Evolutionary conservation across 1,140 invertebrate genomes (phyloP), one percentile per base, ranked within the genome.

Genomic region (Kradibia gibbosae): DNA sequence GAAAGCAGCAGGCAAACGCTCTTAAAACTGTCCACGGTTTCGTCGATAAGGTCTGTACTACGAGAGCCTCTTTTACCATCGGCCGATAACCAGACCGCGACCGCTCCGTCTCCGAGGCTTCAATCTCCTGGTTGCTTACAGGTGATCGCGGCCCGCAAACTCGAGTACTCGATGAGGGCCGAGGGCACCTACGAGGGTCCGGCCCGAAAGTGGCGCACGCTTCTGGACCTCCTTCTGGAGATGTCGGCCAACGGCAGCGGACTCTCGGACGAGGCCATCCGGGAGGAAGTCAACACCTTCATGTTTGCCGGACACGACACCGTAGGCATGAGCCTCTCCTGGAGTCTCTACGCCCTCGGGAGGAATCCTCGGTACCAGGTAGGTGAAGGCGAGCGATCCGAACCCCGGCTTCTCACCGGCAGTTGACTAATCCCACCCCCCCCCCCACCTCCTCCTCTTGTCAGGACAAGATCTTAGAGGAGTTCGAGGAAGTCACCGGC

Each of bases 301-400:
- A 93, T 94, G 92, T 95, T 94, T 85, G 94, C 94, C 85, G 95
- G 93, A 53, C 93, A 94, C 75, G 93, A 94, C 62, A 93, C 93
- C 0, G 91, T 92, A 0, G 90, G 92, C 0, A 92, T 89, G n/a
- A 92, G 88, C n/a, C 87, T 93, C n/a, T 89, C 90, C 0, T 94
- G 92, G 92, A 86, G 90, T 2, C 84, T 93, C 3, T 93, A 93
- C 73, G 84, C 90, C 0, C 84, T 94, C 0, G 93, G 93, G 17
- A 85, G 87, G 48, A 84, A 93, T 85, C 92, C 91, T 0, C 85
- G 92, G 77, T 90, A 92, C 31, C 93, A 94, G 86, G 86, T 89
- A 57, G 88, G 22, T 65, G 55, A 13, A 1, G n/a, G 4, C 3
- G 5, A 36, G 36, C 0, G 20, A 10, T 2, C 0, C 20, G 15